phyloP scores from a whole-genome alignment of 2,797 vertebrate species.

The Buceros bicornis region DNA sequence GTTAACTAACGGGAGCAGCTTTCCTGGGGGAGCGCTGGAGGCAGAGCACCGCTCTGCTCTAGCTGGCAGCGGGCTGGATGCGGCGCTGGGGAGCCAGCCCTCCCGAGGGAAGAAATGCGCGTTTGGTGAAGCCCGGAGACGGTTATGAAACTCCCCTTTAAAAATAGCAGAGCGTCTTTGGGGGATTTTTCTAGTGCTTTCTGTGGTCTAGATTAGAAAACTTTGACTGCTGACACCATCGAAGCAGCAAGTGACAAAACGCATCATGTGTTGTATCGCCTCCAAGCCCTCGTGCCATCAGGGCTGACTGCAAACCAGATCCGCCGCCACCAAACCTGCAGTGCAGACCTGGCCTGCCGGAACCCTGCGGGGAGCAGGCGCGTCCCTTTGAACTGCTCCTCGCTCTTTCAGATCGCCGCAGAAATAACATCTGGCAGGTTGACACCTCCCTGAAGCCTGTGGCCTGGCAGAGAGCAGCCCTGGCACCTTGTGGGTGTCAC shows the following conservation, averaged over 20 bases:
- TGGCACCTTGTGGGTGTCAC: neutral
- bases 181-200: neutral
- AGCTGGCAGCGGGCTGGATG: neutral
- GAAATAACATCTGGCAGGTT: neutral
- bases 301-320: neutral
- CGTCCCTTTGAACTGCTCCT: neutral
- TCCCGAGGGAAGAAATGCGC: neutral
- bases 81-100: fast-evolving
- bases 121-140: neutral
- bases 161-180: neutral
- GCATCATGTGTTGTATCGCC: neutral
- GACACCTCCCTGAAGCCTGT: fast-evolving
- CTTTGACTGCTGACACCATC: neutral
- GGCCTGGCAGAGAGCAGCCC: fast-evolving
- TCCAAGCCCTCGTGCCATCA: neutral
- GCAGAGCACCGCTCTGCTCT: neutral
- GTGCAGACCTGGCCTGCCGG: neutral
- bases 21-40: neutral
- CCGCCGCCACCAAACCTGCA: neutral
- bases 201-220: neutral
- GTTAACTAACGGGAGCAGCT: neutral
- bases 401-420: neutral
- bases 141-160: neutral
- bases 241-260: neutral
- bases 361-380: neutral